A percentile compares a stretch with the other conserved stretches of the same genome.
phyloP scores from a whole-genome alignment of 2,888 invertebrate genomes.

The Plebejus argus region DNA sequence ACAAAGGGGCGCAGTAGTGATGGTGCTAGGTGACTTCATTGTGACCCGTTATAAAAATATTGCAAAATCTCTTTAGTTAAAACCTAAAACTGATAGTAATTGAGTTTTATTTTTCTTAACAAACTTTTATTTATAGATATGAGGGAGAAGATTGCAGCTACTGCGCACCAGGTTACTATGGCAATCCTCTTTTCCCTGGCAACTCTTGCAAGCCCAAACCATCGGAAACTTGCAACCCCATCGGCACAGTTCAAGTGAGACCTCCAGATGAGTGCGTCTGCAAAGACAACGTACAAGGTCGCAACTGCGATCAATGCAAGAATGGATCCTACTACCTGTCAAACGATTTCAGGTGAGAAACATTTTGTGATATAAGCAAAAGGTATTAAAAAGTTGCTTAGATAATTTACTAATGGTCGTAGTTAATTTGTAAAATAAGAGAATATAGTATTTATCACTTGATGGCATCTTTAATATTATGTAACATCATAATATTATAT shows the following conservation, averaged over 20 bases:
- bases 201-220: slow-evolving; percentile 83
- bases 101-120: no score
- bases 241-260: slow-evolving; percentile 82
- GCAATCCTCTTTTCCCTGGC: slow-evolving; percentile 89
- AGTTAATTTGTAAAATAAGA: no score
- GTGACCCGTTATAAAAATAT: not conserved
- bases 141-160: slow-evolving; percentile 87
- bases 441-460: no score
- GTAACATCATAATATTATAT: no score
- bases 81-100: no score
- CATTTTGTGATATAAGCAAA: not conserved
- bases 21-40: not conserved
- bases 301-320: slow-evolving; percentile 92
- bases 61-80: no score
- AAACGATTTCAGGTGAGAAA: slow-evolving; percentile 69
- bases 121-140: slow-evolving; percentile 58
- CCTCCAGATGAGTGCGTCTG: slow-evolving; percentile 67
- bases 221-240: slow-evolving; percentile 84
- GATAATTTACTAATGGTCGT: no score
- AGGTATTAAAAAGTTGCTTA: not conserved
- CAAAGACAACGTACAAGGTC: slow-evolving; percentile 86
- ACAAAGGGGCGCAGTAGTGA: no score
- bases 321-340: slow-evolving; percentile 92
- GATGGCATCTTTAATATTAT: no score
- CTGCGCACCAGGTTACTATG: slow-evolving; percentile 90